These are phyloP conservation scores for Archips crataeganus DNA, from an alignment of 2,888 invertebrate genomes.

Conservation along the genomic window DNA sequence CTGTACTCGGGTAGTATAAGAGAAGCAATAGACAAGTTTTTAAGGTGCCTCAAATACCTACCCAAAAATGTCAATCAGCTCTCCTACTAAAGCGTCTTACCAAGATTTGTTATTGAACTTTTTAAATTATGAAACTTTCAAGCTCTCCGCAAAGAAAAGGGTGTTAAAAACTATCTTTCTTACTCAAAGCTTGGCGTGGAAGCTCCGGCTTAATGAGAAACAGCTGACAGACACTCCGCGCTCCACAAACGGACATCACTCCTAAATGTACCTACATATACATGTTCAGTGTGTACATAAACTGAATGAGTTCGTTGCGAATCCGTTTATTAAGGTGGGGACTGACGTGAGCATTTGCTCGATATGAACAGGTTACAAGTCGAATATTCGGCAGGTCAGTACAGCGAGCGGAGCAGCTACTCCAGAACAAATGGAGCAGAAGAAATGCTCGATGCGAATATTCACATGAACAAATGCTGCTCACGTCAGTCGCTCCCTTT, in stretches of 20 bases:
- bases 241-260: conserved; percentile 45
- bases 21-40: too few relatives aligned
- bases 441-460: too few relatives aligned
- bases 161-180: conserved; percentile 36
- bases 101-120: conserved; percentile 11
- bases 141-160: conserved; percentile 19
- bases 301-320: neutral
- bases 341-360: too few relatives aligned
- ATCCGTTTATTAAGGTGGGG: neutral
- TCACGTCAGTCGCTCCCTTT: too few relatives aligned
- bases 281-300: neutral
- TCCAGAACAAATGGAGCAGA: too few relatives aligned
- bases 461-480: too few relatives aligned
- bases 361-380: too few relatives aligned
- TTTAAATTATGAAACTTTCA: conserved; percentile 20
- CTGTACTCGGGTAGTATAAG: too few relatives aligned
- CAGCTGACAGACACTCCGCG: conserved; percentile 53
- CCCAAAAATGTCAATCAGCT: too few relatives aligned
- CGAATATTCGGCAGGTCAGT: too few relatives aligned
- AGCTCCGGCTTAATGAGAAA: conserved; percentile 60
- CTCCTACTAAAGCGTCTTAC: neutral
- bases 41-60: too few relatives aligned
- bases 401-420: too few relatives aligned
- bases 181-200: conserved; percentile 42
- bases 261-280: neutral